Evolutionary conservation across 2,797 vertebrate species (phyloP).

Genomic region (Rousettus madagascariensis): DNA sequence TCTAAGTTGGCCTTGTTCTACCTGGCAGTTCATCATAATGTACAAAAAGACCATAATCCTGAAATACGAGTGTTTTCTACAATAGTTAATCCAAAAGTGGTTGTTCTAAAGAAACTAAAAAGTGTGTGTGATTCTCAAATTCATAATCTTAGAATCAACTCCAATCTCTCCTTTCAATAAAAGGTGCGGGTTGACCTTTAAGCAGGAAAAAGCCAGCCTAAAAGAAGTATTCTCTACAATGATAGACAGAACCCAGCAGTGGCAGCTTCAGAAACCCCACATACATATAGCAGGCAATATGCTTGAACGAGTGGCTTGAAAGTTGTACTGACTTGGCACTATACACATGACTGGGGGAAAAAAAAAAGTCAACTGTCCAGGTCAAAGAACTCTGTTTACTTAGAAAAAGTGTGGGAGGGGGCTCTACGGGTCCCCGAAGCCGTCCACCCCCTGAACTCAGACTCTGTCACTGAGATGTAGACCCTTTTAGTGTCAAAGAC

Average conservation of each 20-base stretch:
- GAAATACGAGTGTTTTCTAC: neutral
- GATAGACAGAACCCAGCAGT: neutral
- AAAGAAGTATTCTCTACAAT: neutral
- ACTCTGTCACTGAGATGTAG: neutral
- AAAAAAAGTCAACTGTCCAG: neutral
- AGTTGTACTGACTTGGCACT: neutral
- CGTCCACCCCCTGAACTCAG: neutral
- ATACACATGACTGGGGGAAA: neutral
- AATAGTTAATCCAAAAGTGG: neutral
- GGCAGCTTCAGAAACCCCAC: neutral
- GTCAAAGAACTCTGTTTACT: neutral
- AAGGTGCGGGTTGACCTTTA: neutral
- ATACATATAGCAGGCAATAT: neutral
- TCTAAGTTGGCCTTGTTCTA: slow-evolving; percentile 4
- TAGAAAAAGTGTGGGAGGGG: neutral
- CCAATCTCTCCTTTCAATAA: slow-evolving; percentile 16
- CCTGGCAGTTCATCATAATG: neutral
- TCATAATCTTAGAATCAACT: neutral
- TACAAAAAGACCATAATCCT: neutral
- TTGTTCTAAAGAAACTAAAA: neutral
- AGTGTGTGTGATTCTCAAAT: neutral
- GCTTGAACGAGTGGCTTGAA: neutral
- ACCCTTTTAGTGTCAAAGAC: neutral
- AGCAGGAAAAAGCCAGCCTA: neutral
- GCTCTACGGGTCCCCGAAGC: neutral